Percentiles rank a stretch among this genome's conserved stretches.
Conservation (phyloP, 2,797 vertebrate genomes). For the Parotocinclus haroldoi region DNA sequence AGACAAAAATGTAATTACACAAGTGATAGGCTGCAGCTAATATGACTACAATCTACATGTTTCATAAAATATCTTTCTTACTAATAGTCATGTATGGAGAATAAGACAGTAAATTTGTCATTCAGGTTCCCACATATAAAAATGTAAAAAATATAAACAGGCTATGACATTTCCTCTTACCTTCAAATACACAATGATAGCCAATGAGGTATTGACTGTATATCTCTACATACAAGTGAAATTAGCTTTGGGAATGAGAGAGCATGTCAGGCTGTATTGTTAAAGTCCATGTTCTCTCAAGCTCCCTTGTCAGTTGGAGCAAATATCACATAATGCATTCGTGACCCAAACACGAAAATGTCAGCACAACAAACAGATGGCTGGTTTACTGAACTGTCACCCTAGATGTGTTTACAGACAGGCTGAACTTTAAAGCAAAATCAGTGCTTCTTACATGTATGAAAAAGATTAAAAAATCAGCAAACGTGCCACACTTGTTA, state of each 20-base stretch:
- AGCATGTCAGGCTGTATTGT: slow-evolving; percentile 37
- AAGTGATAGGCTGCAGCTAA: too few species aligned
- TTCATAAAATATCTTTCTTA: too few species aligned
- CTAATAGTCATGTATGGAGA: too few species aligned
- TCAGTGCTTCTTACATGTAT: not conserved
- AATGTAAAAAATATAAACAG: too few species aligned
- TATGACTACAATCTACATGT: too few species aligned
- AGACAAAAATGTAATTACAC: too few species aligned
- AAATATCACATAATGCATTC: slow-evolving; percentile 39
- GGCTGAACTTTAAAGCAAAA: not conserved
- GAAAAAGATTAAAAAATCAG: too few species aligned
- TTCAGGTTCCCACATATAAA: too few species aligned
- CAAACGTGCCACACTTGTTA: too few species aligned
- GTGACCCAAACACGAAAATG: slow-evolving; percentile 41
- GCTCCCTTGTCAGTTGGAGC: slow-evolving; percentile 33
- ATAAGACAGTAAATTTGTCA: too few species aligned
- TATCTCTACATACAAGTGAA: slow-evolving; percentile 42
- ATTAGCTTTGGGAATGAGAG: slow-evolving; percentile 48
- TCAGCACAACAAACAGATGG: slow-evolving; percentile 42
- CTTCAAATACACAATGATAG: slow-evolving; percentile 30
- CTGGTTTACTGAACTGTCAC: slow-evolving; percentile 31
- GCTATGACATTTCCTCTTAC: not conserved
- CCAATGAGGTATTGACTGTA: slow-evolving; percentile 38
- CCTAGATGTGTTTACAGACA: slow-evolving; percentile 15
- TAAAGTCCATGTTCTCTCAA: slow-evolving; percentile 22